Percentiles rank a stretch among this genome's conserved stretches.
Conservation (phyloP, 2,113 vertebrate genomes). For the Nannobrachium achirus region DNA sequence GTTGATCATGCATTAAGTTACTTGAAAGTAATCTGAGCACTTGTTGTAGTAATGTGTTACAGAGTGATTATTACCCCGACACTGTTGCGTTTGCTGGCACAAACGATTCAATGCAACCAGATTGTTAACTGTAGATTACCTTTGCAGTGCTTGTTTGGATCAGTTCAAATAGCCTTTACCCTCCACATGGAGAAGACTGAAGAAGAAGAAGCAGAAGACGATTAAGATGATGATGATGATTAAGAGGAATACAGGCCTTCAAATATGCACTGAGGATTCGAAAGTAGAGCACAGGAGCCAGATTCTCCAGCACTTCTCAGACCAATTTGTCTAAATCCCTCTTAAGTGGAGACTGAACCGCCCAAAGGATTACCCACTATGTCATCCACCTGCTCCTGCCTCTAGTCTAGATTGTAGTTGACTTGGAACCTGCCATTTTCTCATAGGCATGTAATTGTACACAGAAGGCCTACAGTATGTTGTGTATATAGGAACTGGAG, state of each 20-base stretch:
- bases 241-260: constrained; percentile 56
- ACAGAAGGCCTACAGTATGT: constrained; percentile 48
- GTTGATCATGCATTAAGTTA: too few relatives aligned
- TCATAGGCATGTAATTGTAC: constrained; percentile 34
- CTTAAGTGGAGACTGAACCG: constrained; percentile 20
- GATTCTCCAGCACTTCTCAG: constrained; percentile 17
- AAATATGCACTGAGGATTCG: constrained; percentile 63
- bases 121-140: constrained; percentile 9
- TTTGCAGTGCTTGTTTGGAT: constrained; percentile 62
- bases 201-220: constrained; percentile 64
- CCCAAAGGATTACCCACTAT: constrained; percentile 17
- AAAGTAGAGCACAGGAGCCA: constrained; percentile 48
- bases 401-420: constrained; percentile 24
- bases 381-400: constrained; percentile 12
- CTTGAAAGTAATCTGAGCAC: too few relatives aligned
- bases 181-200: constrained; percentile 67
- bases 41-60: not conserved
- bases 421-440: constrained; percentile 41
- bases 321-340: constrained; percentile 6
- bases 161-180: constrained; percentile 48
- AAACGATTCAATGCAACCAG: too few relatives aligned
- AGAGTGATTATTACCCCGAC: not conserved
- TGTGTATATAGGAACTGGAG: constrained; percentile 58
- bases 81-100: too few relatives aligned
- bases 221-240: constrained; percentile 20